phyloP scores from a whole-genome alignment of 2,113 vertebrate species.

The Microtus montanus region DNA sequence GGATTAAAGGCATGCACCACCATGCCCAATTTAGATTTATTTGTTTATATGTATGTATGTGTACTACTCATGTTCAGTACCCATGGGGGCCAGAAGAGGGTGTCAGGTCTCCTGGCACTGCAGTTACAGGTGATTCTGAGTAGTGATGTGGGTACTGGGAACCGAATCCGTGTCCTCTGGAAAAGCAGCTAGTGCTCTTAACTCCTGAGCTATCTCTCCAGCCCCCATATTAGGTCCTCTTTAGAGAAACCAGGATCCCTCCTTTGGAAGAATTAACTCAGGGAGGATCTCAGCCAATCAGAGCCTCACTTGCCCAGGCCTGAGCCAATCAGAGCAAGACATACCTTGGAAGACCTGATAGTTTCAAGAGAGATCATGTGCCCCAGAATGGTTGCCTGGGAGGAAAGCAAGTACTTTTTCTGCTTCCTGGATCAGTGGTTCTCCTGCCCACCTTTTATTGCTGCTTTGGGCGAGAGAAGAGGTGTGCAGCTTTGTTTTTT shows the following conservation, averaged over 20 bases:
- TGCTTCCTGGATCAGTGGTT: not conserved
- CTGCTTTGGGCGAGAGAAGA: not conserved
- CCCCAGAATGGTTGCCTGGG: not conserved
- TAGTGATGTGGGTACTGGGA: no score
- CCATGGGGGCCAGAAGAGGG: not conserved
- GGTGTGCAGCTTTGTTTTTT: rapidly evolving
- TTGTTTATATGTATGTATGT: not conserved
- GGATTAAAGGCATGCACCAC: not conserved
- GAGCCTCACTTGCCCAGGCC: not conserved
- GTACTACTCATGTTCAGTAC: not conserved
- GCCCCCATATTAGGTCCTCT: not conserved
- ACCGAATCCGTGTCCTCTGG: not conserved
- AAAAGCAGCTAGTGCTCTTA: not conserved
- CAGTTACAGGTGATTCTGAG: no score
- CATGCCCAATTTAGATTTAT: not conserved
- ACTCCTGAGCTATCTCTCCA: not conserved
- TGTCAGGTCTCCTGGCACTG: not conserved
- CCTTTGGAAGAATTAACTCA: not conserved
- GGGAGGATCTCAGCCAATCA: not conserved
- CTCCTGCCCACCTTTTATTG: not conserved
- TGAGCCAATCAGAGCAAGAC: not conserved
- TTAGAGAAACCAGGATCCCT: not conserved
- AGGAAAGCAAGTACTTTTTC: not conserved
- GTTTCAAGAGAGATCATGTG: not conserved
- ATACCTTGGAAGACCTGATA: not conserved